Evolutionary conservation across 2,888 invertebrate genomes (phyloP), one percentile per base, ranked within the genome.

Genomic region (Aethes cnicana): DNA sequence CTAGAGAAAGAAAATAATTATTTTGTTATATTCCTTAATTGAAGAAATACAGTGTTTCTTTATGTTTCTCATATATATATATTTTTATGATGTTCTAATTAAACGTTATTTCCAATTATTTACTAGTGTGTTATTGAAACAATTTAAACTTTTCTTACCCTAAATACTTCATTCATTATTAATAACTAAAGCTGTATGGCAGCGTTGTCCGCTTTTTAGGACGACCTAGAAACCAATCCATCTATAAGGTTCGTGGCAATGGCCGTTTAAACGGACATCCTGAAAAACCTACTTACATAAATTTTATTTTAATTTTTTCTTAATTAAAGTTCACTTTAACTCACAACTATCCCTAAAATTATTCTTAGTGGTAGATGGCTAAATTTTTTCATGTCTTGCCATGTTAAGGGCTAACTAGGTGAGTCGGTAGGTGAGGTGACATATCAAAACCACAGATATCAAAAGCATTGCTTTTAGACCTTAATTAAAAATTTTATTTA

Each of bases 201-300:
- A 36, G 36, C 21, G 11, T 36, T 36, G 36, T 36, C 21, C 9
- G 3, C 7, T 21, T 36, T 36, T 36, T 21, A 36, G 9, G 36
- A 36, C 36, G 7, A 21, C 21, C 7, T 2, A 6, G 11, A 18
- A 5, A 11, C 2, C 21, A 21, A 12, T 9, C 12, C 3, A 20
- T 20, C 6, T 6, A 11, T 36, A 6, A 8, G 3, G 21, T 36
- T 20, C 6, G 7, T 14, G 9, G 36, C 36, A 36, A 9, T 20
- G 36, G 9, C 36, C 36, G 36, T 25, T 39, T 26, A 16, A 39
- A 17, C 14, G 25, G 36, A 36, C 9, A 28, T 28, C 26, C 26
- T 28, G 26, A 28, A 28, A 36, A 36, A 6, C 36, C 36, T 21
- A 36, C 11, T 36, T 36, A 3, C 36, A 36, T 9, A 20, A 1